Conservation (phyloP, 1,140 invertebrate genomes). For the Zaprionus gabonicus region DNA sequence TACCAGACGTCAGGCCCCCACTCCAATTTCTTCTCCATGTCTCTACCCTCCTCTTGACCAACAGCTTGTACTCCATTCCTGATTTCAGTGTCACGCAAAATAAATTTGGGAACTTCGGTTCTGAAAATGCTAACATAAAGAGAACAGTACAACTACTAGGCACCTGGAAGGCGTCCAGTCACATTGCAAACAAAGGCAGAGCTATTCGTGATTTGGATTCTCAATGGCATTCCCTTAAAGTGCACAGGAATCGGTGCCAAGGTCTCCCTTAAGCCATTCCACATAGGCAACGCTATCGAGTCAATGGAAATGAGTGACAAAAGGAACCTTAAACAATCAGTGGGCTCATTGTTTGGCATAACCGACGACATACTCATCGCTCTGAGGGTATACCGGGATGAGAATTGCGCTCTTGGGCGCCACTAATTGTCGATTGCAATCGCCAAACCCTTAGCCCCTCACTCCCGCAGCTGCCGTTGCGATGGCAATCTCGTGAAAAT, state of each 20-base stretch:
- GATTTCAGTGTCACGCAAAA: slow-evolving; percentile 2
- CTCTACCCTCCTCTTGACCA: not conserved
- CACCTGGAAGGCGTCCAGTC: not conserved
- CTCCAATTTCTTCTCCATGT: too few relatives aligned
- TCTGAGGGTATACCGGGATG: slow-evolving; percentile 38
- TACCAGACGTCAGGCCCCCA: not conserved
- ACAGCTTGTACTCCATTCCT: not conserved
- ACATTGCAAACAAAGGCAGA: not conserved
- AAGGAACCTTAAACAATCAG: slow-evolving; percentile 69
- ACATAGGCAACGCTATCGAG: too few relatives aligned
- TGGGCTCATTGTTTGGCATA: slow-evolving; percentile 71
- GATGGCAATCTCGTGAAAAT: slow-evolving; percentile 29
- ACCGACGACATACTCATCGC: slow-evolving; percentile 24
- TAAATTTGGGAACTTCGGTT: not conserved
- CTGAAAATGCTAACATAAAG: too few relatives aligned
- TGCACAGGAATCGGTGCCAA: slow-evolving; percentile 15
- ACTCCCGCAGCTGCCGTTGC: slow-evolving; percentile 24
- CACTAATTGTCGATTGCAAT: slow-evolving; percentile 62
- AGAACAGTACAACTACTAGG: not conserved
- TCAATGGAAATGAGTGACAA: not conserved
- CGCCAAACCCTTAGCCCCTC: not conserved
- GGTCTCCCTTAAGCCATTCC: slow-evolving; percentile 26
- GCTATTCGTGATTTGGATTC: not conserved
- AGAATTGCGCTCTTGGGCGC: slow-evolving; percentile 74
- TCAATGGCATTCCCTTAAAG: not conserved